Percentiles rank a stretch among this genome's conserved stretches.
These are phyloP conservation scores for Ectemnius lituratus DNA, from an alignment of 2,888 invertebrate species.

Conservation along the genomic window DNA sequence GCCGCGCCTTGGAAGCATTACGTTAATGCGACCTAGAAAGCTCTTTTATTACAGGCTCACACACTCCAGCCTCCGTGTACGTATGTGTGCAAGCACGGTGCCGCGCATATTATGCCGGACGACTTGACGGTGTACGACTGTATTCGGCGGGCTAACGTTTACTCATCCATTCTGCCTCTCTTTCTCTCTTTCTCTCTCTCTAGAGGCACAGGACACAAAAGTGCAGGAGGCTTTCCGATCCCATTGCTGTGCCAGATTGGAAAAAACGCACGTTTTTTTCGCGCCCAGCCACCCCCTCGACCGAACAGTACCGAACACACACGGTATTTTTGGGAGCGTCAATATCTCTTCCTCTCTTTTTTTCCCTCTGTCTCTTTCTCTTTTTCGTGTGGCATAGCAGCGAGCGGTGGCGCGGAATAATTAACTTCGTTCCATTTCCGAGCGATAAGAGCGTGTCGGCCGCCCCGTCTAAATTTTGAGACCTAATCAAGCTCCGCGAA, in stretches of 20 bases:
- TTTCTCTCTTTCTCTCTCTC: neutral
- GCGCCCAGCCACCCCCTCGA: slow-evolving; percentile 1
- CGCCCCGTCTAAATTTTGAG: slow-evolving; percentile 6
- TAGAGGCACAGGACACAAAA: slow-evolving; percentile 4
- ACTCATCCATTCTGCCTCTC: neutral
- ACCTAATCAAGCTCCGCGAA: slow-evolving; percentile 38
- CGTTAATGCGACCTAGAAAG: slow-evolving; percentile 74
- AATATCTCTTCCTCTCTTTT: slow-evolving; percentile 34
- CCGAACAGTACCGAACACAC: neutral
- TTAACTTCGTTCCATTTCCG: slow-evolving; percentile 22
- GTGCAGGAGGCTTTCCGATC: slow-evolving; percentile 38
- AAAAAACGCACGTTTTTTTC: slow-evolving; percentile 39
- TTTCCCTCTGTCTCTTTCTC: slow-evolving; percentile 34
- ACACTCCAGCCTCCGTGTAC: slow-evolving; percentile 8
- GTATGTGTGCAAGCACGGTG: slow-evolving; percentile 13
- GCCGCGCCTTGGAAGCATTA: slow-evolving; percentile 69
- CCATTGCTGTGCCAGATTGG: slow-evolving; percentile 52
- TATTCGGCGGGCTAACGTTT: slow-evolving; percentile 32
- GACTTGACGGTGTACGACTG: slow-evolving; percentile 20
- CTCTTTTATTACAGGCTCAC: slow-evolving; percentile 69
- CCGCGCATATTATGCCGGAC: neutral
- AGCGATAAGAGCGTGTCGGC: slow-evolving; percentile 9
- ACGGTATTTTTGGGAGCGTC: slow-evolving; percentile 22
- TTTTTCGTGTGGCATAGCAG: slow-evolving; percentile 1
- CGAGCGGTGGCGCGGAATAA: slow-evolving; percentile 20